phyloP scores from a whole-genome alignment of 2,113 vertebrate genomes.

The Cyprinus carpio region DNA sequence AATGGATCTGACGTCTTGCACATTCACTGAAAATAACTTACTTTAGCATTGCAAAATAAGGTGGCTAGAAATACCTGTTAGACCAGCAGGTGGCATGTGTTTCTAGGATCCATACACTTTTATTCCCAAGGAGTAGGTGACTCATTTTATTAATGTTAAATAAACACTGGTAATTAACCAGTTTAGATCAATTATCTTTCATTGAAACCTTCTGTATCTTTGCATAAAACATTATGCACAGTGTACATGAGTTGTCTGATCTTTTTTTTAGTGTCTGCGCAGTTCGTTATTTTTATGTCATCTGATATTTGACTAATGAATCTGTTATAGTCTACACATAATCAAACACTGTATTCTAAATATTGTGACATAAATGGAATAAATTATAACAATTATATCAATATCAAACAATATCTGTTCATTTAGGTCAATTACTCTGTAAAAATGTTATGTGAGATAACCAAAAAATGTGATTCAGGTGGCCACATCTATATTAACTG shows the following conservation, averaged over 20 bases:
- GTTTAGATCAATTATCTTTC: conserved; percentile 35
- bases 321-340: not conserved
- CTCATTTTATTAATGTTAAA: conserved; percentile 39
- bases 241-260: not conserved
- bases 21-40: not conserved
- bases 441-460: not conserved
- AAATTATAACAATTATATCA: not conserved
- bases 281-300: not conserved
- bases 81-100: conserved; percentile 44
- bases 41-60: not conserved
- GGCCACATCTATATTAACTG: not conserved
- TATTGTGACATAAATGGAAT: not conserved
- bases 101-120: not conserved
- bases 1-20: not conserved
- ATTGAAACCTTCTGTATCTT: conserved; percentile 36
- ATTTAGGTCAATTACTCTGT: not conserved
- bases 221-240: conserved; percentile 37
- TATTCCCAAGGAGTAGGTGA: not conserved
- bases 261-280: not conserved
- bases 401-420: not conserved
- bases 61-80: not conserved
- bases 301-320: not conserved
- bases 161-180: conserved; percentile 37
- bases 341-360: not conserved
- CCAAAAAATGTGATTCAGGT: not conserved